Evolutionary conservation across 2,113 vertebrate genomes (phyloP).

Genomic region (Pachypanchax playfairii): DNA sequence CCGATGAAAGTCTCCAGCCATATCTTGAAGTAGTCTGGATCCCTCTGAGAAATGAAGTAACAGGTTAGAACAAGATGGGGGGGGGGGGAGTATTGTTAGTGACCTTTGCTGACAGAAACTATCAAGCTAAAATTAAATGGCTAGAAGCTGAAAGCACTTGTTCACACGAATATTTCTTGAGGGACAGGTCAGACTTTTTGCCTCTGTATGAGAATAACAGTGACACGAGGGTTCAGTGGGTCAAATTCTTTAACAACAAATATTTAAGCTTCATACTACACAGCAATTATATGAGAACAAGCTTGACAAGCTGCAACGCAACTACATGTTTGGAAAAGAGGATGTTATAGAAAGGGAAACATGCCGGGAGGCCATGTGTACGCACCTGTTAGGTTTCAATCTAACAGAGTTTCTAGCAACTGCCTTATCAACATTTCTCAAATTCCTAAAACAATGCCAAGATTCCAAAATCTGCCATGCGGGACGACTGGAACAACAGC

Average conservation of each 20-base stretch:
- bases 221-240: no score
- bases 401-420: conserved; percentile 25
- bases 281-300: neutral
- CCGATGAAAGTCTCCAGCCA: conserved; percentile 98
- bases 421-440: conserved; percentile 43
- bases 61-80: neutral
- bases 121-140: conserved; percentile 9
- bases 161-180: no score
- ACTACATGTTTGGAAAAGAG: neutral
- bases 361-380: no score
- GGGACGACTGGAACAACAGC: conserved; percentile 1
- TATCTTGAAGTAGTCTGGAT: conserved; percentile 95
- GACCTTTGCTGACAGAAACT: conserved; percentile 17
- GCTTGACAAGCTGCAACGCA: no score
- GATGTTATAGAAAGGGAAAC: no score
- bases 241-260: neutral
- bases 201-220: no score
- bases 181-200: no score
- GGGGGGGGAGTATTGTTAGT: conserved; percentile 15
- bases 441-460: conserved; percentile 55
- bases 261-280: neutral
- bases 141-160: no score
- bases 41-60: conserved; percentile 82
- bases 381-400: conserved; percentile 55
- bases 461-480: neutral